These are phyloP conservation scores for Syrista parreyssii DNA, from an alignment of 2,888 invertebrate species.

Conservation along the genomic window DNA sequence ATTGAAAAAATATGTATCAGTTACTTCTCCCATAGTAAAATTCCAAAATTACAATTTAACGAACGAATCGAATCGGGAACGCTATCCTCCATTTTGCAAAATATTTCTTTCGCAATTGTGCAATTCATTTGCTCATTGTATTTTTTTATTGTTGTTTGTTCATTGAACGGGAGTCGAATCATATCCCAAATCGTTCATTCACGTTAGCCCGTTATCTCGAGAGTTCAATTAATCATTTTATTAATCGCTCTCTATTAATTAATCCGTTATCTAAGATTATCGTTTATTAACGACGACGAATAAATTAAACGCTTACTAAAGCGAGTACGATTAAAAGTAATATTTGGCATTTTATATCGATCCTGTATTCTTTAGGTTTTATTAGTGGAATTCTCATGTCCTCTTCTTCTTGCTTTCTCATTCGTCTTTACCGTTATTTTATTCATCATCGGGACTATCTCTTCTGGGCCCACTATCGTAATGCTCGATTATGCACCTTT, in stretches of 20 bases:
- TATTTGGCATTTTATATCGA: conserved; percentile 39
- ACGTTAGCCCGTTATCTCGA: background rate
- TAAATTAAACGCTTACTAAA: conserved; percentile 41
- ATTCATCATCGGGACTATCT: background rate
- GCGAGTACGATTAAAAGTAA: conserved; percentile 41
- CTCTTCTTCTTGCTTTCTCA: background rate
- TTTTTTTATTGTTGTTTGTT: background rate
- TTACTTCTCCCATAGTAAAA: conserved; percentile 17
- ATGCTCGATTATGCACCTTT: conserved; percentile 20
- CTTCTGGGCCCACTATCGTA: background rate
- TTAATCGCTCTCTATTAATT: conserved; percentile 13
- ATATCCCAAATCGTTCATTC: background rate
- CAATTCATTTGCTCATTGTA: background rate
- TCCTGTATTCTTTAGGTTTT: background rate
- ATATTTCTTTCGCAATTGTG: background rate
- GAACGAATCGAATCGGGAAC: background rate
- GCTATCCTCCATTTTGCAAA: background rate
- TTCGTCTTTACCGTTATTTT: background rate
- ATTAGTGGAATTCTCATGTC: background rate
- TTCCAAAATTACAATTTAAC: conserved; percentile 2
- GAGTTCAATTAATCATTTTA: background rate
- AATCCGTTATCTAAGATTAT: conserved; percentile 27
- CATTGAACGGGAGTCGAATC: background rate
- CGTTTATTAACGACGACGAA: conserved; percentile 42
- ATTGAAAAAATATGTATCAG: conserved; percentile 60